Evolutionary conservation across 2,888 invertebrate genomes (phyloP), one percentile per base, ranked within the genome.

Genomic region (Electrophaes corylata): DNA sequence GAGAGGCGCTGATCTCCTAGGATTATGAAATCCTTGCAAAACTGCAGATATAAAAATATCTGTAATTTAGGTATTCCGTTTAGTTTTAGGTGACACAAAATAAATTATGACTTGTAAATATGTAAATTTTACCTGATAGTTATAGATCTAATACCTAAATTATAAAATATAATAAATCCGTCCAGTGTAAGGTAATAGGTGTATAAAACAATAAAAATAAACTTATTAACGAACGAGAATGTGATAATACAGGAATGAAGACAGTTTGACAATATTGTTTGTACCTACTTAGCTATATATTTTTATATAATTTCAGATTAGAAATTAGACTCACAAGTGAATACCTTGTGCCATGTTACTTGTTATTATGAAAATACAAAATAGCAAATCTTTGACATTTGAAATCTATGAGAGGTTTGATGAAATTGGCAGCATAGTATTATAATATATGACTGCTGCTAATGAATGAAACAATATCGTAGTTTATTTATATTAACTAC

Each of bases 291-390:
- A 52, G 26, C 26, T 59, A 41, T 4, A 12, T 50, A 50, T 46
- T 49, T 26, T 46, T 50, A 49, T 31, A 58, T 54, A 60, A 64
- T 58, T 67, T 62, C 67, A 72, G 64, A 46, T 20, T 44, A 46
- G n/a, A 40, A 47, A 40, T 55, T 76, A 75, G 78, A 86, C 84
- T 82, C 84, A 86, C 81, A 88, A 87, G 84, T 86, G 83, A 86
- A 85, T 84, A 76, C 82, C 86, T 86, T 81, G 89, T 90, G 89
- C 88, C 89, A 88, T 89, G 76, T 81, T 73, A 71, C 53, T 50
- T 59, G 18, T 55, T 59, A 58, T 51, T 23, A 60, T 55, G 51
- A 61, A 47, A 62, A 55, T 56, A 50, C 48, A 43, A 51, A 46
- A n/a, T n/a, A 45, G 43, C 16, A 14, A 51, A 33, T 33, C 29